These are phyloP conservation scores for Salvelinus fontinalis DNA, from an alignment of 2,113 vertebrate species.

Conservation along the genomic window DNA sequence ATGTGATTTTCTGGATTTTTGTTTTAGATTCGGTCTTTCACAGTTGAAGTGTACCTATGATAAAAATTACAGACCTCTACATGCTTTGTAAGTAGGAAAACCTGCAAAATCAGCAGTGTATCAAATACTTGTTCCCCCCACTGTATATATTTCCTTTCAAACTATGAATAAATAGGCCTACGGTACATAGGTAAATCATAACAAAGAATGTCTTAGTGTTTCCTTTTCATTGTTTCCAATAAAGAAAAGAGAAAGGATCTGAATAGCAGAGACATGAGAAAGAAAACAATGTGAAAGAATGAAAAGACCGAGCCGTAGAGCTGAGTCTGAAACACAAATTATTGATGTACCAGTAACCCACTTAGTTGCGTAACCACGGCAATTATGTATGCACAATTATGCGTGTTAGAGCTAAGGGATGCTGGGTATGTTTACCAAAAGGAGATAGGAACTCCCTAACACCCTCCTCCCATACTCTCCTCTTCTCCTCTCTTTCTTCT, in stretches of 20 bases:
- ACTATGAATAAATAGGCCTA: too few species aligned
- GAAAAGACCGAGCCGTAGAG: constrained; percentile 7
- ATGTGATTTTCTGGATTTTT: too few species aligned
- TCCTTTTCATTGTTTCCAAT: background rate
- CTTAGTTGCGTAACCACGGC: constrained; percentile 68
- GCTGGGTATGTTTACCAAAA: constrained; percentile 49
- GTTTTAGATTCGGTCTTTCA: too few species aligned
- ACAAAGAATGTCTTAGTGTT: too few species aligned
- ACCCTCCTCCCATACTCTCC: background rate
- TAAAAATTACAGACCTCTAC: too few species aligned
- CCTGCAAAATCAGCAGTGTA: too few species aligned
- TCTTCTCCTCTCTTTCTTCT: too few species aligned
- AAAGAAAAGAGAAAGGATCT: background rate
- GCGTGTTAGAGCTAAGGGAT: constrained; percentile 53
- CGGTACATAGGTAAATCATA: too few species aligned
- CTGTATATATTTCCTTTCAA: background rate
- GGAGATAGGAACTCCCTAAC: constrained; percentile 39
- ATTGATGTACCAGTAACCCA: constrained; percentile 74
- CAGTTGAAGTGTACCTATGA: too few species aligned
- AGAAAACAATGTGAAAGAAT: constrained; percentile 36
- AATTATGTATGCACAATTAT: constrained; percentile 71
- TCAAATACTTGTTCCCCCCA: too few species aligned
- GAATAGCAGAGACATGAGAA: constrained; percentile 2
- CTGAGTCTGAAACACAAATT: constrained; percentile 62
- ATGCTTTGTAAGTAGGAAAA: too few species aligned